A percentile compares a stretch with the other conserved stretches of the same genome.
phyloP scores from a whole-genome alignment of 2,888 invertebrate genomes.

The Eulithis testata region DNA sequence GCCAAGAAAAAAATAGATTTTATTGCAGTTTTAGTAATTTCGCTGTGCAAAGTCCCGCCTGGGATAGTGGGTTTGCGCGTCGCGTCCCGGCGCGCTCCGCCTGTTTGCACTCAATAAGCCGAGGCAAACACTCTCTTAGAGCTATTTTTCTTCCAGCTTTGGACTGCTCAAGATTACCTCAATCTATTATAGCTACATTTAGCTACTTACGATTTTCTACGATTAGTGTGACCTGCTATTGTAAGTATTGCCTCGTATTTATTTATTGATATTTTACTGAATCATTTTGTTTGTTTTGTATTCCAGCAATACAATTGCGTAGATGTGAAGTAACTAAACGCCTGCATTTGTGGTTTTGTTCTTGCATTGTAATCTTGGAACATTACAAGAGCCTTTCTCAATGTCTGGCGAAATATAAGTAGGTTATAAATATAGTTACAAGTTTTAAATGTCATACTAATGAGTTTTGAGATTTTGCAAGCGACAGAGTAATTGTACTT shows the following conservation, averaged over 20 bases:
- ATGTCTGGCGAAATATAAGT: slow-evolving; percentile 20
- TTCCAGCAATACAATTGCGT: slow-evolving; percentile 5
- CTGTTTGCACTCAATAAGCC: slow-evolving; percentile 72
- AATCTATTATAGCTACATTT: slow-evolving; percentile 17
- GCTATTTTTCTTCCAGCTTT: slow-evolving; percentile 53
- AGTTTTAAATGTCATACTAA: slow-evolving; percentile 27
- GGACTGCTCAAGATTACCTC: slow-evolving; percentile 25
- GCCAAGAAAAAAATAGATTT: slow-evolving; percentile 26
- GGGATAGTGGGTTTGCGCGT: slow-evolving; percentile 45
- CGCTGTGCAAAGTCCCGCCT: slow-evolving; percentile 46
- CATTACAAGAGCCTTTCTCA: slow-evolving; percentile 25
- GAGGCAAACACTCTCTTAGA: slow-evolving; percentile 60
- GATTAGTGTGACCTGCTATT: slow-evolving; percentile 7
- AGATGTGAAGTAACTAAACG: slow-evolving; percentile 18
- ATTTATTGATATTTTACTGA: background rate
- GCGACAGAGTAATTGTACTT: background rate
- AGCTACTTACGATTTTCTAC: slow-evolving; percentile 12
- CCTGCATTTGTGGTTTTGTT: slow-evolving; percentile 29
- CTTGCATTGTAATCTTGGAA: slow-evolving; percentile 24
- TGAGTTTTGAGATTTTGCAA: slow-evolving; percentile 7
- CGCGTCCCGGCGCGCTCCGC: slow-evolving; percentile 31
- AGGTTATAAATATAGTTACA: too few species aligned
- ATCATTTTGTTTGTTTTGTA: slow-evolving; percentile 9
- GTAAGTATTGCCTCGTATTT: background rate
- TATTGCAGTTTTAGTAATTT: slow-evolving; percentile 50